Evolutionary conservation across 2,888 invertebrate species (phyloP), one percentile per base, ranked within the genome.

Genomic region (Tiphia femorata): DNA sequence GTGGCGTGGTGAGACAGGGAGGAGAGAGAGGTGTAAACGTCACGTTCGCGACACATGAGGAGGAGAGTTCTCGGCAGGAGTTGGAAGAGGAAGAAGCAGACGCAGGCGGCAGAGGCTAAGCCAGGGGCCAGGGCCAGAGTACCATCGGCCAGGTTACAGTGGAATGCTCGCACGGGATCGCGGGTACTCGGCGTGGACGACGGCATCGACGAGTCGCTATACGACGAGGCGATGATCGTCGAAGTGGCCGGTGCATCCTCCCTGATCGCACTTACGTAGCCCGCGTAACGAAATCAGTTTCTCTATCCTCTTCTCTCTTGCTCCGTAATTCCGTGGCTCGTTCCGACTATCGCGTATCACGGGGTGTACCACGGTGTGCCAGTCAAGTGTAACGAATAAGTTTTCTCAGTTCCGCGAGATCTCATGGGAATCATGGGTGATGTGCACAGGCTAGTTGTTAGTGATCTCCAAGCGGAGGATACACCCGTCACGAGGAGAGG

Each of bases 161-260:
- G 61, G 50, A 53, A 64, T 61, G 62, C 50, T 38, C 41, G 19
- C 56, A 27, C 38, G 42, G 38, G 50, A 53, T 50, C 38, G 54
- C 44, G 21, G 16, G 29, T 46, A 25, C 20, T 49, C 49, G 40
- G n/a, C n/a, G n/a, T n/a, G n/a, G 44, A 42, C 46, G 40, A 30
- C n/a, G 57, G 41, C 27, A 48, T 27, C 46, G 49, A 61, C 40
- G 25, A 37, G 14, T 7, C 53, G 55, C 51, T 53, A 55, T 33
- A 61, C 55, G 62, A 64, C 67, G 64, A 16, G 38, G 17, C 64
- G 67, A 67, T 64, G 67, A 67, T 64, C 55, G 33, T 44, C 49
- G 42, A 53, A 30, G 52, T 43, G 55, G 33, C 38, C 17, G 46
- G 49, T 53, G 40, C 37, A 54, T 42, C 43, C 44, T 49, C 55